Percentiles rank a stretch among this genome's conserved stretches.
phyloP scores from a whole-genome alignment of 2,797 vertebrate species.

The Basileuterus tristriatus region DNA sequence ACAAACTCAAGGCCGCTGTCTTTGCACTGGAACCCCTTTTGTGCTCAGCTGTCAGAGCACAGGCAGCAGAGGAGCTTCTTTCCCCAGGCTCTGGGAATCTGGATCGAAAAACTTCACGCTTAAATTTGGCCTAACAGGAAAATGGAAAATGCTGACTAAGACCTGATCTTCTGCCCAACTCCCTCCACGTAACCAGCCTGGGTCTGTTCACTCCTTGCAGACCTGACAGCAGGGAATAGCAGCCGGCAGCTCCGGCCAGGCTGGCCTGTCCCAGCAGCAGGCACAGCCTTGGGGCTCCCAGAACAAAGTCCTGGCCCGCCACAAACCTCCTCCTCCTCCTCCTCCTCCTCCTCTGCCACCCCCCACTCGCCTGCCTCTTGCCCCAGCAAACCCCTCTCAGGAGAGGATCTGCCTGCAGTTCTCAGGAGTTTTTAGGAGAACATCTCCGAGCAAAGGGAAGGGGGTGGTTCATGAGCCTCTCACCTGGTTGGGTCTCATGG shows the following conservation, averaged over 20 bases:
- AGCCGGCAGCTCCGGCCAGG: background rate
- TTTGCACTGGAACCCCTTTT: background rate
- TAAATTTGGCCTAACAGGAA: slow-evolving; percentile 4
- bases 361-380: fast-evolving
- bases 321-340: background rate
- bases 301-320: background rate
- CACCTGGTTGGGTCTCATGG: background rate
- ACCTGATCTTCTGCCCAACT: background rate
- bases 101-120: background rate
- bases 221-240: background rate
- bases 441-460: background rate
- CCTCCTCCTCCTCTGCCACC: background rate
- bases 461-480: background rate
- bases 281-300: background rate
- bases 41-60: background rate
- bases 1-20: background rate
- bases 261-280: background rate
- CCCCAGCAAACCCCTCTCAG: background rate
- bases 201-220: background rate
- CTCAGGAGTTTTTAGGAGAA: background rate
- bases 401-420: background rate
- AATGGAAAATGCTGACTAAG: slow-evolving; percentile 62
- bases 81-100: background rate
- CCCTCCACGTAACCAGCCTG: background rate
- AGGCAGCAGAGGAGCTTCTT: background rate